Evolutionary conservation across 2,888 invertebrate genomes (phyloP), one percentile per base, ranked within the genome.

Genomic region (Acleris cristana): DNA sequence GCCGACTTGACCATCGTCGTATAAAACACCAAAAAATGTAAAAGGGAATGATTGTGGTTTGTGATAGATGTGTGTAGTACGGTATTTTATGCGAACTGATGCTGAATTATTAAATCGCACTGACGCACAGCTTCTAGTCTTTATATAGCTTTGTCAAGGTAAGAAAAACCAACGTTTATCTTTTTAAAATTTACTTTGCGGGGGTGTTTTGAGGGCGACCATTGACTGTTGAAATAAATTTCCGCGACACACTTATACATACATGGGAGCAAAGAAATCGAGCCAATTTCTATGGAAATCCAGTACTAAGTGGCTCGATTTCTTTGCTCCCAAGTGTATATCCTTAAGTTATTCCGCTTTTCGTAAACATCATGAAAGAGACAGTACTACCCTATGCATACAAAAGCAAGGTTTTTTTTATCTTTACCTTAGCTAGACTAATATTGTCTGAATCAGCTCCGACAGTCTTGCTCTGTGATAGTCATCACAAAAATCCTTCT

Each of bases 21-120:
- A 70, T 76, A 76, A 82, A 78, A 88, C 86, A 88, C 88, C 86
- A 88, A 89, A 89, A 84, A 82, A 73, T 44, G 54, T 52, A 34
- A 66, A 84, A 86, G 77, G 75, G 76, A 76, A 75, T 73, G 69
- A 73, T 78, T 78, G 78, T 84, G 79, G 58, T 81, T 80, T 86
- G 85, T 86, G 85, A 84, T 84, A 85, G 82, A 70, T 64, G 72
- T 72, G 57, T 68, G 74, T 79, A 76, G 76, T 72, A 72, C 73
- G 77, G 76, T 80, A 77, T 79, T 74, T 67, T 75, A 75, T 73
- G 70, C 75, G 76, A 75, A 40, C 14, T 40, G 72, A 75, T 63
- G 74, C 76, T 75, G 73, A 49, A 70, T 74, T 79, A 76, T 75
- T 77, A 80, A 75, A 73, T 78, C 80, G 82, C 82, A 85, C 84